phyloP scores from a whole-genome alignment of 64 coral and sea anemone genomes.

The Stylophora pistillata region DNA sequence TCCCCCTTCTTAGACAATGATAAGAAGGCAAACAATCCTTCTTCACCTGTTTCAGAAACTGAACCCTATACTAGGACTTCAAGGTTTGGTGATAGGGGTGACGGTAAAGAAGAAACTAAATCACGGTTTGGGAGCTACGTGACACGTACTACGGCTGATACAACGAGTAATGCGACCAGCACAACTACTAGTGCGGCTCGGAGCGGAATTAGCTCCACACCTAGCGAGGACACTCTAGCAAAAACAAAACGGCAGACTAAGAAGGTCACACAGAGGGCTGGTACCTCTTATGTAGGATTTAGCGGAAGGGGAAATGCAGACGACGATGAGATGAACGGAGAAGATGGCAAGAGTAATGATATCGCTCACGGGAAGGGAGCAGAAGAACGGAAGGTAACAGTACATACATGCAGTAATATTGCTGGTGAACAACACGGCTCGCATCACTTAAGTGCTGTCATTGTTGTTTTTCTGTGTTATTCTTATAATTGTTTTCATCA shows the following conservation, averaged over 20 bases:
- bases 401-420: background rate
- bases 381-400: slow-evolving; percentile 21
- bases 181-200: slow-evolving; percentile 24
- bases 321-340: slow-evolving; percentile 25
- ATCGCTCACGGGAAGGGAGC: background rate
- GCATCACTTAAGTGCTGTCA: too few relatives aligned
- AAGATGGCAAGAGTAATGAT: slow-evolving; percentile 55
- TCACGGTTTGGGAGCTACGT: slow-evolving; percentile 30
- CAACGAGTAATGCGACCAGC: slow-evolving; percentile 40
- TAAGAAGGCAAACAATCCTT: slow-evolving; percentile 39
- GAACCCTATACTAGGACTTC: slow-evolving; percentile 54
- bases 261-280: slow-evolving; percentile 45
- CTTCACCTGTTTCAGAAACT: slow-evolving; percentile 53
- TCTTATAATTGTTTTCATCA: too few relatives aligned
- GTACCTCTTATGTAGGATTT: slow-evolving; percentile 30
- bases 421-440: too few relatives aligned
- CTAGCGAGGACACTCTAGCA: slow-evolving; percentile 18
- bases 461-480: too few relatives aligned
- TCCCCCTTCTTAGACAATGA: slow-evolving; percentile 57
- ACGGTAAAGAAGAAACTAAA: slow-evolving; percentile 30
- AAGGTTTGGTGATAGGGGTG: slow-evolving; percentile 21
- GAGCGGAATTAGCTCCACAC: slow-evolving; percentile 9
- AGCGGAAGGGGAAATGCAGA: slow-evolving; percentile 15
- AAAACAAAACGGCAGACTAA: background rate
- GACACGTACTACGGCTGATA: slow-evolving; percentile 52